These are phyloP conservation scores for Tachuris rubrigastra DNA, from an alignment of 2,113 vertebrate genomes.

Conservation along the genomic window DNA sequence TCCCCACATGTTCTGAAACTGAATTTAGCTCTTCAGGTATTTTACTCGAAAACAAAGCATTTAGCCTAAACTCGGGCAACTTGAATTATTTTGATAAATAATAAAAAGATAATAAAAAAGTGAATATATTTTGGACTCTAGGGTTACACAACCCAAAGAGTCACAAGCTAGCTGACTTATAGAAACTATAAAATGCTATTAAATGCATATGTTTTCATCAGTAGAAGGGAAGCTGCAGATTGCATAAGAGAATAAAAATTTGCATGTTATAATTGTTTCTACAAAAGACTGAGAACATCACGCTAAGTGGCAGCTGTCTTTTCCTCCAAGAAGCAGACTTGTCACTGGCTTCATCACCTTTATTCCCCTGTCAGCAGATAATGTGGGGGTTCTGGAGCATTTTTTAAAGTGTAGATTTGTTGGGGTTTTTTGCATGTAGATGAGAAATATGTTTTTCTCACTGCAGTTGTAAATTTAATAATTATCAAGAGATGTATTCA, in stretches of 20 bases:
- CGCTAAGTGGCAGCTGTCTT: slow-evolving; percentile 14
- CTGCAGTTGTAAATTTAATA: neutral
- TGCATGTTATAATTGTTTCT: slow-evolving; percentile 12
- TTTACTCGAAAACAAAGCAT: neutral
- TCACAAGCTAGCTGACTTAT: neutral
- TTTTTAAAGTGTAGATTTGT: neutral
- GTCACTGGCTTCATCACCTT: neutral
- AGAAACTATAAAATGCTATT: neutral
- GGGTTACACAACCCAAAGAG: neutral
- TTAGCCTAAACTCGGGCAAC: neutral
- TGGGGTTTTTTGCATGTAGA: neutral
- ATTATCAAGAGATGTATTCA: neutral
- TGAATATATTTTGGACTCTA: neutral
- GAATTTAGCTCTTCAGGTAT: neutral
- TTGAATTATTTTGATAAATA: neutral
- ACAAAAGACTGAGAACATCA: neutral
- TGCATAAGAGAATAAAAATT: neutral
- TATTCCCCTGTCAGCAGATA: neutral
- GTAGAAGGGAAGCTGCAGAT: neutral
- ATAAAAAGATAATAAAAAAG: neutral
- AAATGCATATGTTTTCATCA: neutral
- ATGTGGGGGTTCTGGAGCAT: neutral
- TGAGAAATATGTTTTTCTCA: neutral
- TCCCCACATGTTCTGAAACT: neutral
- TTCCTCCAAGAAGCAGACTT: neutral